These are phyloP conservation scores for Formica aserva DNA, from an alignment of 2,888 invertebrate genomes.

Conservation along the genomic window DNA sequence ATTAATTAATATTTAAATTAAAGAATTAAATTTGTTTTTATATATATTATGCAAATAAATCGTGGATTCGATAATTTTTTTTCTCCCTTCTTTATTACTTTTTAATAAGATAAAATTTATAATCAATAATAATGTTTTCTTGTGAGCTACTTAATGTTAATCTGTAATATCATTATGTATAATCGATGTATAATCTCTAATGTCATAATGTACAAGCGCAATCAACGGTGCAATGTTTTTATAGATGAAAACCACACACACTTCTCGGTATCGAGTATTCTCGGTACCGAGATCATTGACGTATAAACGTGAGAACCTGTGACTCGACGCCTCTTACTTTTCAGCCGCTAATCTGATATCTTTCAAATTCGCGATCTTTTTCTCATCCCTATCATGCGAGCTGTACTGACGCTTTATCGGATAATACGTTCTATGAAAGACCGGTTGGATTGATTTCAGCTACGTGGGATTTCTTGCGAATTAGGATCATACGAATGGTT, in stretches of 20 bases:
- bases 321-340: conserved; percentile 64
- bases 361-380: conserved; percentile 63
- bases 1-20: conserved; percentile 8
- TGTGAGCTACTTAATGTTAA: neutral
- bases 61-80: neutral
- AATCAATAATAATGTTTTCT: neutral
- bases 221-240: neutral
- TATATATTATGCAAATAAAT: neutral
- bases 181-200: neutral
- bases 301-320: conserved; percentile 69
- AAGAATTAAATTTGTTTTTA: neutral
- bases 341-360: conserved; percentile 66
- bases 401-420: conserved; percentile 5
- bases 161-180: neutral
- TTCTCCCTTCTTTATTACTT: neutral
- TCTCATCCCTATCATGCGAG: conserved; percentile 52
- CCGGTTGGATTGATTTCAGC: neutral
- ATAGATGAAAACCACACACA: conserved; percentile 15
- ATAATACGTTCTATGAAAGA: conserved; percentile 27
- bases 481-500: neutral
- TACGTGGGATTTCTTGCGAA: neutral
- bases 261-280: conserved; percentile 33
- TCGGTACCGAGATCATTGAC: conserved; percentile 44
- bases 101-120: neutral
- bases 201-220: neutral